Base-by-base conservation (phyloP, 1,140 invertebrate species). In the Pogonomyrmex barbatus region DNA sequence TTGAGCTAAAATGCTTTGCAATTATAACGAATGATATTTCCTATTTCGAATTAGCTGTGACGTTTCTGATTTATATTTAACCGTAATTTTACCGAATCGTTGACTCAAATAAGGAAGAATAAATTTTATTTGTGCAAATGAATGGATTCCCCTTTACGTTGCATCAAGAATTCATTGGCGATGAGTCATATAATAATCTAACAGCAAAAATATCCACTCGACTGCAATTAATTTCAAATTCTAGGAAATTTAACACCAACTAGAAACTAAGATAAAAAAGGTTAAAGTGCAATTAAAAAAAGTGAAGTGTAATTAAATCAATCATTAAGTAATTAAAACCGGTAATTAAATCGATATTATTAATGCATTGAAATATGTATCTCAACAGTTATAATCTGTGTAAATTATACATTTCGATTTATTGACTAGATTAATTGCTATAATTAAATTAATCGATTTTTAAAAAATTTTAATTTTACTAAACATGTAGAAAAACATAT, bases 71-170 rank as follows among this genome's bases (percentile, higher is more conserved):
- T 89, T 83, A 78, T 73, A 83, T 86, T 87, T 87, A 83, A 47
- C 36, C 45, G 42, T 17, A 56, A 24, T 76, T 54, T 73, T 60
- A 30, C 45, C 75, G 86, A 67, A 89, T 62, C 84, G 10, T 65
- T 68, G 24, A 78, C 75, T 67, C 71, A 24, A 60, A 65, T 89
- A 83, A 78, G 54, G 60, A 60, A 65, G 54, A 62, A 24, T 67
- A 89, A 87, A 79, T 89, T 75, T 75, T 39, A 45, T 54, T 87
- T 81, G 42, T 39, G n/a, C 50, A 65, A 65, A 87, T 73, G 70
- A 73, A 10, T 10, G 36, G 58, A 79, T 78, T 73, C 54, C 85
- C 67, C 78, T 75, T 77, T 76, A 67, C 30, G 24, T 73, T 30
- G 10, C 10, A 6, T n/a, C 54, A 62, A 62, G 12, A 56, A 52